Percentiles rank a stretch among this genome's conserved stretches.
Evolutionary conservation across 2,888 invertebrate species (phyloP).

Genomic region (Oxystoma pomonae): DNA sequence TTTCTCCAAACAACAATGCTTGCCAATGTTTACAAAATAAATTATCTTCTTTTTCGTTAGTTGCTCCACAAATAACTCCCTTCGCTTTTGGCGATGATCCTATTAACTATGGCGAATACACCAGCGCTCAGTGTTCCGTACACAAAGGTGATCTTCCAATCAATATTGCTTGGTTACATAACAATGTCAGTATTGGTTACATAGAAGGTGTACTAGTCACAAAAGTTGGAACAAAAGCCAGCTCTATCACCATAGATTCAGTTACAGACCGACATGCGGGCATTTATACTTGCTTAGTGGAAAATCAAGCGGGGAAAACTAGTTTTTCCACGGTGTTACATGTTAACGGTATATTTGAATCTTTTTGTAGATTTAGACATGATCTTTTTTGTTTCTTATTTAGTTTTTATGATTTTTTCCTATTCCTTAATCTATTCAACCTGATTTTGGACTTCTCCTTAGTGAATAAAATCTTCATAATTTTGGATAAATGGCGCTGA

Average conservation of each 20-base stretch:
- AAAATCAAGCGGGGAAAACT: constrained; percentile 62
- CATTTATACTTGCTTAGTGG: constrained; percentile 65
- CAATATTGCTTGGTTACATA: constrained; percentile 71
- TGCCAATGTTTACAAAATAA: too few relatives aligned
- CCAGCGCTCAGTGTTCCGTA: constrained; percentile 64
- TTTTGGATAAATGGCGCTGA: too few relatives aligned
- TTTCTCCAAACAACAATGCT: too few relatives aligned
- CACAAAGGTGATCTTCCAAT: constrained; percentile 72
- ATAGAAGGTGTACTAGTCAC: constrained; percentile 54
- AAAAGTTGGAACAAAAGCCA: constrained; percentile 59
- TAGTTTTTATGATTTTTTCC: constrained; percentile 2
- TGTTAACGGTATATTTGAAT: constrained; percentile 66
- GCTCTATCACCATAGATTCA: constrained; percentile 59
- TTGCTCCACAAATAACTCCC: constrained; percentile 54
- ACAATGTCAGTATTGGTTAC: constrained; percentile 51
- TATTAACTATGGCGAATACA: constrained; percentile 64
- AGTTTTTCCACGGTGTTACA: constrained; percentile 59
- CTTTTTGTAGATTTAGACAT: background rate
- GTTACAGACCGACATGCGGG: constrained; percentile 65
- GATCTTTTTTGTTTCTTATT: constrained; percentile 1
- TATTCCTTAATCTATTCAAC: too few relatives aligned
- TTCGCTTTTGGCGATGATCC: constrained; percentile 58
- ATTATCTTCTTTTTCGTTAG: too few relatives aligned
- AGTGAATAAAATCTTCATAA: too few relatives aligned
- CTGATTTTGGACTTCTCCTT: too few relatives aligned